These are phyloP conservation scores for Carassius auratus DNA, from an alignment of 2,113 vertebrate species.

Conservation along the genomic window DNA sequence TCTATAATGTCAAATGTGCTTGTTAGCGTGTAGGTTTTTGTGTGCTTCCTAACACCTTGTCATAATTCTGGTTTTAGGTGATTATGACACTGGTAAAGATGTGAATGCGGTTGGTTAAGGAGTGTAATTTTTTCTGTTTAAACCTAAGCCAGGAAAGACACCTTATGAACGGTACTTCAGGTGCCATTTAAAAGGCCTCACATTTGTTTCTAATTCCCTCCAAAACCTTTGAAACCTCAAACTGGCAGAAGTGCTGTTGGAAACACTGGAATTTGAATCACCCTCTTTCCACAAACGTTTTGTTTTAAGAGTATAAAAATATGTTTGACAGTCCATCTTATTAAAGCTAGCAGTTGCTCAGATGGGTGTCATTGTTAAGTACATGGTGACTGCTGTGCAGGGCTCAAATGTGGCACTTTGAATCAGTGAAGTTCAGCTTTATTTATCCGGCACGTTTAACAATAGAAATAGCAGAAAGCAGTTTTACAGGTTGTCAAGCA, in stretches of 20 bases:
- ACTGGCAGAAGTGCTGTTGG: neutral
- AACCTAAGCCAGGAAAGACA: conserved; percentile 13
- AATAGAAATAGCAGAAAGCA: neutral
- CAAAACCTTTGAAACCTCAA: neutral
- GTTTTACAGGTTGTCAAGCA: neutral
- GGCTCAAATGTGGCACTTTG: neutral
- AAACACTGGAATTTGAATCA: neutral
- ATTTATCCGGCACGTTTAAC: neutral
- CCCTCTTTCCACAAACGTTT: neutral
- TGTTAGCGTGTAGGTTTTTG: neutral
- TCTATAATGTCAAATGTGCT: neutral
- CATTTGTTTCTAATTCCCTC: conserved; percentile 34
- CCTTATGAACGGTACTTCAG: conserved; percentile 8
- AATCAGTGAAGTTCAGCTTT: neutral
- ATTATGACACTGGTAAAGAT: conserved; percentile 3
- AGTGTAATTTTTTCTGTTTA: neutral
- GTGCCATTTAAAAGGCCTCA: neutral
- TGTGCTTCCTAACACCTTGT: neutral
- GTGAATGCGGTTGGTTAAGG: neutral
- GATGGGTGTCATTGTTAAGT: neutral
- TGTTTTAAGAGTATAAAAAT: neutral
- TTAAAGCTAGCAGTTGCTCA: neutral
- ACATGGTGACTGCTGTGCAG: neutral
- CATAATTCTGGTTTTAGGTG: neutral
- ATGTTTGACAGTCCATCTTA: neutral